A percentile compares a stretch with the other conserved stretches of the same genome.
These are phyloP conservation scores for Neosilurus mollespiculum DNA, from an alignment of 2,797 vertebrate genomes.

Conservation along the genomic window DNA sequence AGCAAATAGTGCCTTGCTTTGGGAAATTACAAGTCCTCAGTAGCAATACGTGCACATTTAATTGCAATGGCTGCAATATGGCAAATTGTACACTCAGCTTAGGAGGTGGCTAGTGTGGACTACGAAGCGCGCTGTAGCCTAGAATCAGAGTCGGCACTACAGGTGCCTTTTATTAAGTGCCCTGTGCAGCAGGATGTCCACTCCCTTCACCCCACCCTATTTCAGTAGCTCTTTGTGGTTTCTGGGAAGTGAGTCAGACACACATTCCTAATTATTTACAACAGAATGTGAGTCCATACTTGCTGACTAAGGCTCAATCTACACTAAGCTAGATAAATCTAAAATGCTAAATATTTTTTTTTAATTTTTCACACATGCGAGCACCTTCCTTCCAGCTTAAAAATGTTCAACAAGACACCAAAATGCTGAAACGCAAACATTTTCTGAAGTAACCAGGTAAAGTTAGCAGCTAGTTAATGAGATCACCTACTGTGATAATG, in stretches of 20 bases:
- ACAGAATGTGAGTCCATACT: slow-evolving; percentile 23
- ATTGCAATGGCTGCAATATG: slow-evolving; percentile 5
- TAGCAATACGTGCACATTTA: neutral
- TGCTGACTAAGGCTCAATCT: neutral
- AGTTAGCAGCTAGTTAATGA: too few species aligned
- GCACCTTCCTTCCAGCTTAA: too few species aligned
- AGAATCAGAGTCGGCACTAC: neutral
- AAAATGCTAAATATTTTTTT: too few species aligned
- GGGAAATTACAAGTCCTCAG: slow-evolving; percentile 16
- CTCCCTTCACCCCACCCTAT: slow-evolving; percentile 13
- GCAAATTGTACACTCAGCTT: slow-evolving; percentile 22
- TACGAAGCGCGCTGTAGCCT: neutral
- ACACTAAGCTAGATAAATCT: too few species aligned
- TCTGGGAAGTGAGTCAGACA: slow-evolving; percentile 34
- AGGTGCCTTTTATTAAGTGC: slow-evolving; percentile 23
- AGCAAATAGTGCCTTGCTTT: neutral
- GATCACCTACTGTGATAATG: too few species aligned
- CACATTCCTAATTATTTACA: slow-evolving; percentile 32
- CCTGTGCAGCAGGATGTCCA: slow-evolving; percentile 8
- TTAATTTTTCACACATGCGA: too few species aligned
- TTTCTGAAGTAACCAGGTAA: too few species aligned
- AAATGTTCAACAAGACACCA: too few species aligned
- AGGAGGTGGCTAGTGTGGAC: slow-evolving; percentile 11
- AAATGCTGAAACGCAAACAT: too few species aligned
- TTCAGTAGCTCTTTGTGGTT: slow-evolving; percentile 37